Evolutionary conservation across 2,888 invertebrate genomes (phyloP).

Genomic region (Poecilobothrus nobilitatus): DNA sequence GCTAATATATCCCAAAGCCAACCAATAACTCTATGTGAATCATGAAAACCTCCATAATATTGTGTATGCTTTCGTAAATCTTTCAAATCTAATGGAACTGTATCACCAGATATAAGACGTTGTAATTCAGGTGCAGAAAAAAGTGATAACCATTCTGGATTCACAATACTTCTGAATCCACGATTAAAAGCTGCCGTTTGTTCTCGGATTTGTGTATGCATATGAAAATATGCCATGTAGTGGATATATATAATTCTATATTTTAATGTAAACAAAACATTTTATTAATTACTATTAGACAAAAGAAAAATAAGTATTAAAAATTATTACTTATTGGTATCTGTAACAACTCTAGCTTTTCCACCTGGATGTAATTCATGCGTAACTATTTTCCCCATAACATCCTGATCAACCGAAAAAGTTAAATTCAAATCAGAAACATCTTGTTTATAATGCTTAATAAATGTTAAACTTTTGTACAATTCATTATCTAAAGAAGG

Average conservation of each 20-base stretch:
- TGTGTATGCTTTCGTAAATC: slow-evolving; percentile 87
- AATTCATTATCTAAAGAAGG: slow-evolving; percentile 93
- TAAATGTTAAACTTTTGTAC: slow-evolving; percentile 89
- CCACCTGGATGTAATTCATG: slow-evolving; percentile 96
- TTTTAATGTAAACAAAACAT: slow-evolving; percentile 31
- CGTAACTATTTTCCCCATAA: slow-evolving; percentile 85
- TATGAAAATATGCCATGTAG: slow-evolving; percentile 95
- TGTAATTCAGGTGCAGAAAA: slow-evolving; percentile 96
- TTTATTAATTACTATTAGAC: not conserved
- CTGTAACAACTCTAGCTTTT: slow-evolving; percentile 82
- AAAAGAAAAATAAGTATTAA: not conserved
- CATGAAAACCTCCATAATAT: slow-evolving; percentile 99
- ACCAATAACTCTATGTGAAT: slow-evolving; percentile 91
- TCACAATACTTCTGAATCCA: slow-evolving; percentile 91
- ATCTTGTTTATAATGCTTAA: slow-evolving; percentile 90
- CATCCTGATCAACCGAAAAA: slow-evolving; percentile 92
- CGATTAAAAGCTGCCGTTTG: slow-evolving; percentile 94
- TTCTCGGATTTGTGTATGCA: slow-evolving; percentile 96
- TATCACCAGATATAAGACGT: slow-evolving; percentile 91
- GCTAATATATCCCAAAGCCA: slow-evolving; percentile 99
- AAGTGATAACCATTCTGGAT: slow-evolving; percentile 86
- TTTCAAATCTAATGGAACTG: slow-evolving; percentile 80
- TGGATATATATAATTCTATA: slow-evolving; percentile 94
- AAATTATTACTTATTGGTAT: slow-evolving; percentile 82
- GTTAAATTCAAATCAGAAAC: slow-evolving; percentile 89